Base-by-base conservation (phyloP, 37 sponge, comb jelly and placozoan species). In the Chondrilla cf. caribensis region DNA sequence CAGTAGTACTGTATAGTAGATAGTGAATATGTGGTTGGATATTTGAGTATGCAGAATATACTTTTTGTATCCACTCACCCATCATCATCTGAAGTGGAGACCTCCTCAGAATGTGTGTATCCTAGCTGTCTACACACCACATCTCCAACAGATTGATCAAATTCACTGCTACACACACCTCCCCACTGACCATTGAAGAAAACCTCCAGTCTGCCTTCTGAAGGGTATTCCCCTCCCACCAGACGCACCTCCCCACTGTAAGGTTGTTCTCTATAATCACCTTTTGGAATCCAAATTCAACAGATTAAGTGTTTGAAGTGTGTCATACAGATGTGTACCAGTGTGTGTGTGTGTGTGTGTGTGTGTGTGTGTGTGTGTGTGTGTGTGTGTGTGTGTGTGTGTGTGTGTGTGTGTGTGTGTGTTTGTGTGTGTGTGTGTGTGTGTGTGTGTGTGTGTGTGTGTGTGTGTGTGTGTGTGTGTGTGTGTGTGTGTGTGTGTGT, bases 171-270 rank as follows among this genome's bases (percentile, higher is more conserved):
- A 24, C 76, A 73, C 40, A 73, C 76, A 4, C 40, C 44, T 43
- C 76, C 76, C 76, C 76, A 73, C 43, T 73, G 76, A 4, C 44
- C 76, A 73, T 40, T 73, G 36, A 43, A 73, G 76, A 36, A 73
- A 15, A 73, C 76, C 76, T 73, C 76, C 2, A 73, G 44, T 43
- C 76, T 39, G 18, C 76, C 76, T 40, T 40, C 25, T 6, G 76
- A 73, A 37, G 41, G 76, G 41, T 38, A 43, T 42, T 42, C 44
- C 44, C 76, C 76, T 43, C 76, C 76, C 0, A 6, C 43, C 24
- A 73, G 44, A 19, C 76, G 76, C 1, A 73, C 44, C 44, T 73
- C 51, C 11, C 51, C 51, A 4, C 7, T 31, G 68, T 67, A 67
- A 67, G 68, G 68, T 4, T 67, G 68, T 47, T 47, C 51, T 47